Conservation (phyloP, 1,140 invertebrate species). For the Grapholita molesta region DNA sequence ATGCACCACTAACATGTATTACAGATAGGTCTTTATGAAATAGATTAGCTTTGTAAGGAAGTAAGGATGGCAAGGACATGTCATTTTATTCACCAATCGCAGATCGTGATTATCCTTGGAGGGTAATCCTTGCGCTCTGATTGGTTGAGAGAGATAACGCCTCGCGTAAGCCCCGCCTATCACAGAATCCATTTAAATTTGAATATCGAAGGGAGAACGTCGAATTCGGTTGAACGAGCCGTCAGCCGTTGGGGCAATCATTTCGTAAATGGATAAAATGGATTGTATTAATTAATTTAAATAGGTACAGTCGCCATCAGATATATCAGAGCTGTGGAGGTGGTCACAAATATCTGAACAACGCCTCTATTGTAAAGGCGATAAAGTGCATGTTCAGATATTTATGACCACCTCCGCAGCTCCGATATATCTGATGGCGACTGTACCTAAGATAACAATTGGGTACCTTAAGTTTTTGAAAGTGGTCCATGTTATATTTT, state of each 20-base stretch:
- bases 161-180: slow-evolving; percentile 47
- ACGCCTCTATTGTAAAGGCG: too few species aligned
- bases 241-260: neutral
- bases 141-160: slow-evolving; percentile 68
- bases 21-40: neutral
- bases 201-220: slow-evolving; percentile 53
- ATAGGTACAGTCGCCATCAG: neutral
- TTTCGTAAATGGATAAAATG: slow-evolving; percentile 1
- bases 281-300: neutral
- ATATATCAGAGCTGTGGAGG: too few species aligned
- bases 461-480: too few species aligned
- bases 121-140: slow-evolving; percentile 52
- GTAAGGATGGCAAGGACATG: slow-evolving; percentile 50
- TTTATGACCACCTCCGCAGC: too few species aligned
- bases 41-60: neutral
- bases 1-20: neutral
- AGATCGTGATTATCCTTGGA: slow-evolving; percentile 53
- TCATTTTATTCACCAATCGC: slow-evolving; percentile 48
- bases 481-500: too few species aligned
- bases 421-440: too few species aligned
- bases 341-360: too few species aligned
- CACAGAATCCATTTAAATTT: slow-evolving; percentile 54
- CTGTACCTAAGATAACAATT: too few species aligned
- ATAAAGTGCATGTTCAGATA: too few species aligned
- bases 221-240: neutral